These are phyloP conservation scores for Pardosa pseudoannulata DNA, from an alignment of 2,888 invertebrate species.

Conservation along the genomic window DNA sequence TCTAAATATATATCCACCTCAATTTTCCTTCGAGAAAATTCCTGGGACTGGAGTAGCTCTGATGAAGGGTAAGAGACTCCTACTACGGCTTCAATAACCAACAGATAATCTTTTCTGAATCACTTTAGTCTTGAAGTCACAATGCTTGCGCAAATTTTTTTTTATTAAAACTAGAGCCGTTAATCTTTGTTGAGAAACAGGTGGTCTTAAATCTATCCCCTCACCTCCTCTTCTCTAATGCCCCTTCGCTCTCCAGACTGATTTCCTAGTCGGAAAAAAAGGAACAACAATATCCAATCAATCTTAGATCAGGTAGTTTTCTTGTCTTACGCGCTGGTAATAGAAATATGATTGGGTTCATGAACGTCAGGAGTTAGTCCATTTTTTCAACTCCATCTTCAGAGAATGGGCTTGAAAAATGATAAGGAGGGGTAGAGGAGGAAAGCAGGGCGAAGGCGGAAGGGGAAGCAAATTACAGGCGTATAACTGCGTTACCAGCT, in stretches of 20 bases:
- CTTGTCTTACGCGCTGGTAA: conserved; percentile 54
- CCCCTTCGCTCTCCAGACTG: neutral
- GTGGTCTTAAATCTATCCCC: conserved; percentile 31
- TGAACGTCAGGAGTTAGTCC: conserved; percentile 35
- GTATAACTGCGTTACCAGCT: conserved; percentile 58
- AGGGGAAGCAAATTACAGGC: conserved; percentile 55
- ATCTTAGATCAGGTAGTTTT: conserved; percentile 63
- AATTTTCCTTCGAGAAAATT: neutral
- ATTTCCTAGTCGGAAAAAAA: neutral
- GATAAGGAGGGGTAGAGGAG: neutral
- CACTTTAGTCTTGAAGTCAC: conserved; percentile 14
- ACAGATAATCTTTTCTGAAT: neutral
- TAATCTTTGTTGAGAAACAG: conserved; percentile 61
- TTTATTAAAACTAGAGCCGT: conserved; percentile 48
- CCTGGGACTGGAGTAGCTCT: neutral
- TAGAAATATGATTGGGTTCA: conserved; percentile 68
- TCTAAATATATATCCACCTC: neutral
- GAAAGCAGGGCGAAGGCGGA: conserved; percentile 11
- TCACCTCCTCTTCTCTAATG: neutral
- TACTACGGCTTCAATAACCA: neutral
- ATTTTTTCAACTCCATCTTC: conserved; percentile 27
- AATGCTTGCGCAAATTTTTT: conserved; percentile 17
- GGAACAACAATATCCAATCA: conserved; percentile 66
- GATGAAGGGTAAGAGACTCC: too few species aligned
- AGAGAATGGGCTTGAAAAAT: conserved; percentile 26